Percentiles rank a stretch among this genome's conserved stretches.
Conservation (phyloP, 2,797 vertebrate genomes). For the Florisuga fusca region DNA sequence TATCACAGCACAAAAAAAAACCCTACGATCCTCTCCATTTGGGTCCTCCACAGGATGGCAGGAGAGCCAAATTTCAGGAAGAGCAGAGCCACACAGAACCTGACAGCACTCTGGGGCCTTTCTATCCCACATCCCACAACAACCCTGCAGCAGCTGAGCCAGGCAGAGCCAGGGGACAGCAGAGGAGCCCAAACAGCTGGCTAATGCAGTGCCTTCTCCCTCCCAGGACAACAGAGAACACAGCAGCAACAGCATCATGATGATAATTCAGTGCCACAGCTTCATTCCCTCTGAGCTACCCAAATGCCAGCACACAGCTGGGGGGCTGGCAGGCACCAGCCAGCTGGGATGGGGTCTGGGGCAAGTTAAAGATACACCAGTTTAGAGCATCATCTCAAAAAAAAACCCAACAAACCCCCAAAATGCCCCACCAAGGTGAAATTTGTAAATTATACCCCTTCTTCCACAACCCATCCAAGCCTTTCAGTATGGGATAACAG, state of each 20-base stretch:
- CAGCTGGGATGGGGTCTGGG: not conserved
- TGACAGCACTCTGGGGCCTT: fast-evolving
- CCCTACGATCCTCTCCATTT: not conserved
- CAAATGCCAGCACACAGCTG: not conserved
- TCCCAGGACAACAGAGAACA: not conserved
- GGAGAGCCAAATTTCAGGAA: not conserved
- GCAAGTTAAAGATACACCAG: not conserved
- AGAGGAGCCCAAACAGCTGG: not conserved
- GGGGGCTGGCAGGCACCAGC: not conserved
- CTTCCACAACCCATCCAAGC: not conserved
- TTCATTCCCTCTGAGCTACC: fast-evolving
- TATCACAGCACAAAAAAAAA: not conserved
- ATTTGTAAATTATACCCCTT: not conserved
- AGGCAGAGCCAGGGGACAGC: not conserved
- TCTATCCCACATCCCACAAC: not conserved
- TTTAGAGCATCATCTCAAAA: not conserved
- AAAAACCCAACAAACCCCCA: not conserved
- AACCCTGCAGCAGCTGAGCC: fast-evolving
- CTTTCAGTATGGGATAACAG: not conserved
- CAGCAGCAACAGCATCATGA: not conserved
- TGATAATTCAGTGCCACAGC: not conserved
- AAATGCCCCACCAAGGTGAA: fast-evolving
- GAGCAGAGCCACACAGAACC: not conserved
- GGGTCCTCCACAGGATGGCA: not conserved
- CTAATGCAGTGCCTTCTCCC: not conserved